These are phyloP conservation scores for Temnopleurus reevesii DNA, from an alignment of 53 echinoderm and acorn worm species.

Conservation along the genomic window DNA sequence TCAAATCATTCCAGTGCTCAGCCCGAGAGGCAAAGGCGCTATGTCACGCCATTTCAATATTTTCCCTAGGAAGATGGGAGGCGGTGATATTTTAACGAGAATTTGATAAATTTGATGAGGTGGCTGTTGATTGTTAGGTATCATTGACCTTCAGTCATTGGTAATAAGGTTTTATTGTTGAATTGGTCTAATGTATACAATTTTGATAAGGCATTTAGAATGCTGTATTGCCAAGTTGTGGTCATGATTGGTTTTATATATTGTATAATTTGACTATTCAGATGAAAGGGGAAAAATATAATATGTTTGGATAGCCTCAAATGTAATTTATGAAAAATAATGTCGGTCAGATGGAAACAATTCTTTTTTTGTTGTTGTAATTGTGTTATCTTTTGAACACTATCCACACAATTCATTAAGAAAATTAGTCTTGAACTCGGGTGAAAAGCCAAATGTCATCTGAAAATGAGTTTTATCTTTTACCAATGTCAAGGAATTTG, in stretches of 20 bases:
- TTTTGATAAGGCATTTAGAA: not conserved
- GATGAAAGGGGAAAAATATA: not conserved
- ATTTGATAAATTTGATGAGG: slow-evolving; percentile 13
- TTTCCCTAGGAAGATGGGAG: not conserved
- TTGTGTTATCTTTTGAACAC: no score
- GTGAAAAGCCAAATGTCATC: no score
- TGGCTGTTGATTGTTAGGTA: not conserved
- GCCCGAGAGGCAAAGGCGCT: not conserved
- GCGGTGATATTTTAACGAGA: slow-evolving; percentile 12
- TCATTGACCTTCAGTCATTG: not conserved
- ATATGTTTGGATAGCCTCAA: no score
- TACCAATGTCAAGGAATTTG: no score
- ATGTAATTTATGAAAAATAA: no score
- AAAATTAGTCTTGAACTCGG: no score
- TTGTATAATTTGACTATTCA: not conserved
- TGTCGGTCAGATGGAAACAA: no score
- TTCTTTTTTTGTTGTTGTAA: no score
- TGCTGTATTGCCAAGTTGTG: not conserved
- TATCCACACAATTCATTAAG: no score
- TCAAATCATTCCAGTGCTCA: slow-evolving; percentile 10
- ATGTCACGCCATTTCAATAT: slow-evolving; percentile 27
- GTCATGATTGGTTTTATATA: not conserved
- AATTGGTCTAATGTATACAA: not conserved
- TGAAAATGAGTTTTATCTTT: no score
- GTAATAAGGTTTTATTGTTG: not conserved